These are phyloP conservation scores for Eonycteris spelaea DNA, from an alignment of 2,113 vertebrate species.

Conservation along the genomic window DNA sequence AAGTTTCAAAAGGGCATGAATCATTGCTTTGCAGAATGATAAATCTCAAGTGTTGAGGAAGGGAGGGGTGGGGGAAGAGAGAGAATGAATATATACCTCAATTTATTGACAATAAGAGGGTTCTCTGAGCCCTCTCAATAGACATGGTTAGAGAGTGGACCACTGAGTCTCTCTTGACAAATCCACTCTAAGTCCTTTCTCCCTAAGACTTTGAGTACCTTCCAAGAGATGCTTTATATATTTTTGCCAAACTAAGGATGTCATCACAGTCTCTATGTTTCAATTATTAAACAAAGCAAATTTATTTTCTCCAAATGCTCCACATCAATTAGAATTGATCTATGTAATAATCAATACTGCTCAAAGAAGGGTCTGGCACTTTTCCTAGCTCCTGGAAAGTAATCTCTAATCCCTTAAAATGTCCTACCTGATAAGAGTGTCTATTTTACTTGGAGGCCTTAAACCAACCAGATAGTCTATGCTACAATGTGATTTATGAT, in stretches of 20 bases:
- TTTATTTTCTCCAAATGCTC: not conserved
- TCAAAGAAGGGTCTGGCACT: not conserved
- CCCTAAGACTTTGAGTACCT: not conserved
- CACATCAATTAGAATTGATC: not conserved
- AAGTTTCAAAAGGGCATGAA: not conserved
- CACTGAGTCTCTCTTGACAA: not conserved
- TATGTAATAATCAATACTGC: not conserved
- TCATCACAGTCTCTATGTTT: not conserved
- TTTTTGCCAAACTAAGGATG: not conserved
- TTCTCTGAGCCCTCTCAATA: not conserved
- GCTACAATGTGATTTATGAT: not conserved
- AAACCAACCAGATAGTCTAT: not conserved
- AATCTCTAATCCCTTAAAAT: not conserved
- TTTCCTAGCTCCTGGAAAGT: not conserved
- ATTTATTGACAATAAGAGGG: not conserved
- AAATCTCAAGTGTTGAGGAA: not conserved
- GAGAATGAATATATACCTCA: not conserved
- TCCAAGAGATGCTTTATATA: not conserved
- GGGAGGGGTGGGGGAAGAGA: no score
- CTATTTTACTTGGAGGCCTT: not conserved
- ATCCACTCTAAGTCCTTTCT: not conserved
- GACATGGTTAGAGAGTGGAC: not conserved
- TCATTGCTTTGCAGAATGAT: not conserved
- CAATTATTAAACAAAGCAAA: not conserved
- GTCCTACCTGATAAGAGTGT: not conserved